These are phyloP conservation scores for Torymus auratus DNA, from an alignment of 2,888 invertebrate species.

Conservation along the genomic window DNA sequence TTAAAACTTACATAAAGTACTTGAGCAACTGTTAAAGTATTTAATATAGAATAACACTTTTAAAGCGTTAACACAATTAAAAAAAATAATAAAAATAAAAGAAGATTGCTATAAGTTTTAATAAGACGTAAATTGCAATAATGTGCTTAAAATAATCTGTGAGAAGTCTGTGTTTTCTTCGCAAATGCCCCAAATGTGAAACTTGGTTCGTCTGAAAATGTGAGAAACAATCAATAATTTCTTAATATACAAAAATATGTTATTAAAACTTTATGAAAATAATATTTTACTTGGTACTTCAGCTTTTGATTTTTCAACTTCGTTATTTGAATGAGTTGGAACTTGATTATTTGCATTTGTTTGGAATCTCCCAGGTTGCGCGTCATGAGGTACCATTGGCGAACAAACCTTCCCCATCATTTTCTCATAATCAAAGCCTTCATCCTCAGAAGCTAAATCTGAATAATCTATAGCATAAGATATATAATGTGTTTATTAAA, in stretches of 20 bases:
- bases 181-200: conserved; percentile 17
- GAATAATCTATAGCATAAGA: conserved; percentile 43
- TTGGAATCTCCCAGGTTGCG: neutral
- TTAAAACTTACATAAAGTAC: too few relatives aligned
- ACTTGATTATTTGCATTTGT: conserved; percentile 4
- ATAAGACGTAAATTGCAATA: too few relatives aligned
- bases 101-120: neutral
- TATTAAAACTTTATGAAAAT: neutral
- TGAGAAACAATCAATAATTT: neutral
- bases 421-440: conserved; percentile 38
- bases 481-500: too few relatives aligned
- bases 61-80: too few relatives aligned
- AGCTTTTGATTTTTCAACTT: neutral
- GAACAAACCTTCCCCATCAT: conserved; percentile 42
- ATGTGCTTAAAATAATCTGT: conserved; percentile 34
- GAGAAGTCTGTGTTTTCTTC: conserved; percentile 1
- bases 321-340: conserved; percentile 3
- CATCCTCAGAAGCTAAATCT: conserved; percentile 48
- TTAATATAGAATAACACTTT: too few relatives aligned
- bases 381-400: neutral
- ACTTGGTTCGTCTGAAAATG: conserved; percentile 28
- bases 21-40: too few relatives aligned
- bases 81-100: neutral
- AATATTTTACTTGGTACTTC: conserved; percentile 37
- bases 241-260: neutral